These are phyloP conservation scores for Cephus spinipes DNA, from an alignment of 2,888 invertebrate genomes.

Conservation along the genomic window DNA sequence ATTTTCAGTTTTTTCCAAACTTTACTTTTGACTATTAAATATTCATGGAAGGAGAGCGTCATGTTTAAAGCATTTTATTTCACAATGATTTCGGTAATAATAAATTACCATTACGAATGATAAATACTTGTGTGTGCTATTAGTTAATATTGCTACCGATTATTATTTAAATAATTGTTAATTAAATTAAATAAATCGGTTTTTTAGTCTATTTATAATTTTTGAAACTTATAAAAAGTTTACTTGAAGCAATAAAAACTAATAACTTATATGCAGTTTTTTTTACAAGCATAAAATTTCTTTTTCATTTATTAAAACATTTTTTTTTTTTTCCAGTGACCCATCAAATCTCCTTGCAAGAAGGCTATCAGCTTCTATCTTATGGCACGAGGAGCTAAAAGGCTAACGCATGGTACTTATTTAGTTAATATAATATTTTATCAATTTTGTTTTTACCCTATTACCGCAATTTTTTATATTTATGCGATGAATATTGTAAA, in stretches of 20 bases:
- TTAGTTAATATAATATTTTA: neutral
- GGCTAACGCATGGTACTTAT: neutral
- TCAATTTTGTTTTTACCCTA: slow-evolving; percentile 13
- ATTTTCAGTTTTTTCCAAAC: neutral
- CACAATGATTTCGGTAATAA: neutral
- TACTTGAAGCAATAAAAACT: too few species aligned
- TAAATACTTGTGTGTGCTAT: neutral
- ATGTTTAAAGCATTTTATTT: neutral
- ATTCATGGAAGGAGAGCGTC: neutral
- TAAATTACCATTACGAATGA: neutral
- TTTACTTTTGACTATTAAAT: neutral
- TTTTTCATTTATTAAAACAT: neutral
- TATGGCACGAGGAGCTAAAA: neutral
- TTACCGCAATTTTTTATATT: slow-evolving; percentile 4
- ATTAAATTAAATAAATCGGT: too few species aligned
- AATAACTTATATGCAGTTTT: neutral
- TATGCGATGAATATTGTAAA: slow-evolving; percentile 1
- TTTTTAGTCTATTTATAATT: too few species aligned
- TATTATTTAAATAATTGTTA: too few species aligned
- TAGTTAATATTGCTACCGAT: neutral
- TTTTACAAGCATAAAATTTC: neutral
- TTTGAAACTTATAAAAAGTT: too few species aligned
- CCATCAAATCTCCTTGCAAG: neutral
- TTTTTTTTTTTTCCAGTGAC: neutral
- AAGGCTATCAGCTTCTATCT: neutral